A percentile compares a stretch with the other conserved stretches of the same genome.
phyloP scores from a whole-genome alignment of 2,797 vertebrate species.

The Catharus ustulatus region DNA sequence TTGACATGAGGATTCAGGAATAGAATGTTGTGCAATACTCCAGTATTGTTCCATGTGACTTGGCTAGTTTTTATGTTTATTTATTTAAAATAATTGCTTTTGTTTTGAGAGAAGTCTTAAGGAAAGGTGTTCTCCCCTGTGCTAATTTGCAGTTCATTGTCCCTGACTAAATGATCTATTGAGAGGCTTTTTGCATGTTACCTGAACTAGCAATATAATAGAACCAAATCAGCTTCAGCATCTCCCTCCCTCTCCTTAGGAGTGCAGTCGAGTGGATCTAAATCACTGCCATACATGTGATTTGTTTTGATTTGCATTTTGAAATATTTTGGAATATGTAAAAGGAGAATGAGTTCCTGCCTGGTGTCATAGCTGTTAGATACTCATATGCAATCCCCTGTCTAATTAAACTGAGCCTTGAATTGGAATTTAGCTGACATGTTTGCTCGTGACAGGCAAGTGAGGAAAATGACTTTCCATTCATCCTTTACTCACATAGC shows the following conservation, averaged over 20 bases:
- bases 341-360: neutral
- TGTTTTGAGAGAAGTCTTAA: neutral
- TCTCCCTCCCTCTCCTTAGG: neutral
- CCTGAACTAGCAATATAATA: neutral
- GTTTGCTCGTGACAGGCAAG: neutral
- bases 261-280: neutral
- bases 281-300: neutral
- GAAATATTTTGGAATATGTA: neutral
- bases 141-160: neutral
- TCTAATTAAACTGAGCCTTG: neutral
- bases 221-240: neutral
- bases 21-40: neutral
- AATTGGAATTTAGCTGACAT: neutral
- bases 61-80: neutral
- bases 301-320: neutral
- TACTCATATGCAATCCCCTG: neutral
- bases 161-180: fast-evolving
- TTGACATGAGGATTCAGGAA: neutral
- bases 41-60: neutral
- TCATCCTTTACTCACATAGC: neutral
- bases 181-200: neutral
- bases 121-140: neutral
- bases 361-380: neutral
- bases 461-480: neutral
- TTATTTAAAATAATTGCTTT: neutral